Conservation (phyloP, 2,797 vertebrate species). For the Hydrophis major region DNA sequence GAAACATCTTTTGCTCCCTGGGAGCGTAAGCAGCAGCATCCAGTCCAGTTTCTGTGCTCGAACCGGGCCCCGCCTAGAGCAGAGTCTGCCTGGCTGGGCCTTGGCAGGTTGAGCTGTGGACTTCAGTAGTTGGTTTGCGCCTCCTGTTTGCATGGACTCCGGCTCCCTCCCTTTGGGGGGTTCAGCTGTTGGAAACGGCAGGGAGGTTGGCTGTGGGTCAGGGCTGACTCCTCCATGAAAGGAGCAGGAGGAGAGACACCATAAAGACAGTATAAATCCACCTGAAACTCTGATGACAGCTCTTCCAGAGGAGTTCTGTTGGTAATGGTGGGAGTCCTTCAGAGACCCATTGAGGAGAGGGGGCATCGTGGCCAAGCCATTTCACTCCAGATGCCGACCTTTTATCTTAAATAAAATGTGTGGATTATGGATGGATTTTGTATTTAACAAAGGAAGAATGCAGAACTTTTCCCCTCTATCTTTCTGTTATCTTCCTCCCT, state of each 20-base stretch:
- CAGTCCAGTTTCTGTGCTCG: not conserved
- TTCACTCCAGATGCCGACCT: slow-evolving; percentile 55
- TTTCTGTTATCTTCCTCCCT: slow-evolving; percentile 52
- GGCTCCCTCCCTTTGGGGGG: not conserved
- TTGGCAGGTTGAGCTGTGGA: not conserved
- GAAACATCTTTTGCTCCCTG: not conserved
- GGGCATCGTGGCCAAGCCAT: slow-evolving; percentile 17
- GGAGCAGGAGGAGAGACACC: not conserved
- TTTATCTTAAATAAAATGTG: slow-evolving; percentile 54
- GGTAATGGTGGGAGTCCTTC: not conserved
- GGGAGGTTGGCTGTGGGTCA: not conserved
- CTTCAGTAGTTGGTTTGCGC: not conserved
- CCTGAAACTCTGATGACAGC: not conserved
- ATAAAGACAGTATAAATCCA: not conserved
- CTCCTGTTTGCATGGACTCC: not conserved
- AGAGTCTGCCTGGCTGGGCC: not conserved
- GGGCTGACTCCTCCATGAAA: not conserved
- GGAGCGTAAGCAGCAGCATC: not conserved
- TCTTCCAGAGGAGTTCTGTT: not conserved
- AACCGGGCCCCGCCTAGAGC: not conserved
- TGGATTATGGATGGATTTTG: slow-evolving; percentile 75
- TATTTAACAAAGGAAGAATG: slow-evolving; percentile 68
- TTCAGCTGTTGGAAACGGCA: not conserved
- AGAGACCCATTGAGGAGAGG: not conserved
- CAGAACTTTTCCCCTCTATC: not conserved